Evolutionary conservation across 2,797 vertebrate genomes (phyloP).

Genomic region (Cynodonichthys magdalenae): DNA sequence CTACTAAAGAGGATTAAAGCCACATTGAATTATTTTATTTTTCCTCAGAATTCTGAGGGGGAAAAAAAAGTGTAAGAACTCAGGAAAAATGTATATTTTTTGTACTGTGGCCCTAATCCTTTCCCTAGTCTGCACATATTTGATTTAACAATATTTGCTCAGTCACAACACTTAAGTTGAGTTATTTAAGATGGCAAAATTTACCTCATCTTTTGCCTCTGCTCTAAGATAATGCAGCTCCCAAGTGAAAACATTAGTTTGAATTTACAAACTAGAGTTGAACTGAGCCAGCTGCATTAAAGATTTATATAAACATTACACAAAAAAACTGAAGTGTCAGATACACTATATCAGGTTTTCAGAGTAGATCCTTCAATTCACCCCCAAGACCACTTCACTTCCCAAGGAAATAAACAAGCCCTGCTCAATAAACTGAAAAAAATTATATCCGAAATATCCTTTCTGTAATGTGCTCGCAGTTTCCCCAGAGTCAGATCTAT

Average conservation of each 20-base stretch:
- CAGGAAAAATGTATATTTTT: too few species aligned
- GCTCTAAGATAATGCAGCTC: too few species aligned
- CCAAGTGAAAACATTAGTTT: too few species aligned
- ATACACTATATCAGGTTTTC: conserved; percentile 28
- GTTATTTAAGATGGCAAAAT: too few species aligned
- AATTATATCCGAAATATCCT: conserved; percentile 23
- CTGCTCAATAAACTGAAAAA: not conserved
- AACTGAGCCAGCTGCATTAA: too few species aligned
- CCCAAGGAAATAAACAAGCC: conserved; percentile 8
- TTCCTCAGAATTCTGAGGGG: too few species aligned
- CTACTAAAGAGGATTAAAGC: too few species aligned
- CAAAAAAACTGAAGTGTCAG: conserved; percentile 52
- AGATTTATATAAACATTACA: not conserved
- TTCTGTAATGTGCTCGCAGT: conserved; percentile 23
- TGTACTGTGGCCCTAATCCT: too few species aligned
- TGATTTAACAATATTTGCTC: not conserved
- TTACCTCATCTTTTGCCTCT: not conserved
- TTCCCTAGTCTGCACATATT: too few species aligned
- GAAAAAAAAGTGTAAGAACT: too few species aligned
- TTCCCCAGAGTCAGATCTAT: conserved; percentile 16
- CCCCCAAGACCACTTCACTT: conserved; percentile 33
- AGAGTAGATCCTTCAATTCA: conserved; percentile 25
- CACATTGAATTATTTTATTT: too few species aligned
- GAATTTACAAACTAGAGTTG: not conserved
- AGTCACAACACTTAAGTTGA: not conserved